Evolutionary conservation across 2,113 vertebrate genomes (phyloP).

Genomic region (Leptobrachium ailaonicum): DNA sequence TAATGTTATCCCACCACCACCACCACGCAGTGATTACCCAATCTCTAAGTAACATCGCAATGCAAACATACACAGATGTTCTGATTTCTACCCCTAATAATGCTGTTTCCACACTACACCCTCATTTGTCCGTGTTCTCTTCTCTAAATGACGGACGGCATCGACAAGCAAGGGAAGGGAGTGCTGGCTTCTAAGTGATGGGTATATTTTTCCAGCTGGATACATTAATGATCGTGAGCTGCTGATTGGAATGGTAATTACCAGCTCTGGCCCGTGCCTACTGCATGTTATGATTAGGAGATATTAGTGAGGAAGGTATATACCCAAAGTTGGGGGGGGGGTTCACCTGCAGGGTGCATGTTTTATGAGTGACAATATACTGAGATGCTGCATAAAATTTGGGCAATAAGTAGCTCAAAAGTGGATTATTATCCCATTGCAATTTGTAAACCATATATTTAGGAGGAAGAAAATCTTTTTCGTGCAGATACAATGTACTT

Average conservation of each 20-base stretch:
- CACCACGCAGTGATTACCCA: background rate
- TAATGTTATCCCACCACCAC: background rate
- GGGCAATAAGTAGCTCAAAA: background rate
- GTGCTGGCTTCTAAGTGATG: background rate
- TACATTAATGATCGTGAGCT: constrained; percentile 57
- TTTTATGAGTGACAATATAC: background rate
- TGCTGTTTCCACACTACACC: background rate
- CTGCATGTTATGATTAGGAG: constrained; percentile 69
- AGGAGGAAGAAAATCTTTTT: too few species aligned
- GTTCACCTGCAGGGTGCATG: constrained; percentile 14
- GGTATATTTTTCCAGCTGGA: constrained; percentile 58
- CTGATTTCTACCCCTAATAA: constrained; percentile 13
- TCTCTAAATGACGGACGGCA: constrained; percentile 16
- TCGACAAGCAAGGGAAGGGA: background rate
- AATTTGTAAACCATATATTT: too few species aligned
- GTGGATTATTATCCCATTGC: background rate
- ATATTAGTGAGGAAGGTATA: constrained; percentile 64
- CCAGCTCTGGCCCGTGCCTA: constrained; percentile 64
- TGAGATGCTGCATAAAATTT: background rate
- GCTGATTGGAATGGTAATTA: constrained; percentile 72
- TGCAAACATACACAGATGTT: constrained; percentile 22
- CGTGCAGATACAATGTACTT: too few species aligned
- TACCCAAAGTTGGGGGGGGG: constrained; percentile 42
- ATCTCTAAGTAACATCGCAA: background rate
- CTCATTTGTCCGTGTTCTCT: constrained; percentile 25